These are phyloP conservation scores for Tragelaphus scriptus DNA, from an alignment of 2,113 vertebrate species.

Conservation along the genomic window DNA sequence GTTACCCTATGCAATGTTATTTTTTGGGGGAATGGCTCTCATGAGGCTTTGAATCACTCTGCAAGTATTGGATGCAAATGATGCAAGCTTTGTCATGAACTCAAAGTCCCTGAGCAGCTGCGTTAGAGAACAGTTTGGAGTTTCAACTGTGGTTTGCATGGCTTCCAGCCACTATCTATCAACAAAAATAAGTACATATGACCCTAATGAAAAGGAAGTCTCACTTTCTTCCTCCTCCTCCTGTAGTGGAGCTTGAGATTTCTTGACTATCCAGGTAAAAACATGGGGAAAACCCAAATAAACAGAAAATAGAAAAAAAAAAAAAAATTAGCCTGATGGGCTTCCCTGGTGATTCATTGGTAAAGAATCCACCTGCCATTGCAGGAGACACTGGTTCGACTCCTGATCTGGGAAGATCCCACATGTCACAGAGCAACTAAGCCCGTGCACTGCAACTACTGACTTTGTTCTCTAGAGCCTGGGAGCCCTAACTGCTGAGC, in stretches of 20 bases:
- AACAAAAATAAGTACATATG: not conserved
- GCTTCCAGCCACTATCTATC: not conserved
- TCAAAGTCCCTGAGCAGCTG: not conserved
- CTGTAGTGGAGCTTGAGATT: not conserved
- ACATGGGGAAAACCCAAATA: not conserved
- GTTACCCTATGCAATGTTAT: not conserved
- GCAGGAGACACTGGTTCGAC: not conserved
- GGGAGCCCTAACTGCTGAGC: not conserved
- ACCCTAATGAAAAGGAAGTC: not conserved
- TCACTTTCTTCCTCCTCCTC: not conserved
- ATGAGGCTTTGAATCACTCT: not conserved
- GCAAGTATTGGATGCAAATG: not conserved
- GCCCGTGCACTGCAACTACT: accelerated
- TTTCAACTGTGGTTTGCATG: not conserved
- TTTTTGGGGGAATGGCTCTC: not conserved
- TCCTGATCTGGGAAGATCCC: not conserved
- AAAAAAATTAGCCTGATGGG: not conserved
- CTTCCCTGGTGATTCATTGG: not conserved
- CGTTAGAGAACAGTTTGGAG: not conserved
- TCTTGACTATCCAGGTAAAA: not conserved
- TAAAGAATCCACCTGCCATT: not conserved
- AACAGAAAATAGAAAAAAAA: not conserved
- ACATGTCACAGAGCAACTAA: not conserved
- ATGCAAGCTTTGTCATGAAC: not conserved
- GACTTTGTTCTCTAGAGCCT: not conserved